Conservation (phyloP, 2,113 vertebrate genomes). For the Pteronura brasiliensis region DNA sequence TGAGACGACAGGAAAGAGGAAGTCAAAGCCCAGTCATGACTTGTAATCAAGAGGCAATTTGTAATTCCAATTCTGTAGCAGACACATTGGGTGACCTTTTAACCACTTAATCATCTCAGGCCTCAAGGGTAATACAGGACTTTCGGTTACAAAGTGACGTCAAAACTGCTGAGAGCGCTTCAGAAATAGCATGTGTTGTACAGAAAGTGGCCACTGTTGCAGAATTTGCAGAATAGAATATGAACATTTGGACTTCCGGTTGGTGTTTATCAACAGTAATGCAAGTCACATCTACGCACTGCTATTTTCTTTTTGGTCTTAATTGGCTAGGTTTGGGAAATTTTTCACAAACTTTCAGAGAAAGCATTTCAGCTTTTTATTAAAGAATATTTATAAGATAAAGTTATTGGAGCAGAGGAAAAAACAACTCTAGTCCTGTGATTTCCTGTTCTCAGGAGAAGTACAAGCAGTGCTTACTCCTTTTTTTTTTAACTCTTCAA, state of each 20-base stretch:
- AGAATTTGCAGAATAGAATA: slow-evolving; percentile 6
- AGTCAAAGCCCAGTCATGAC: not conserved
- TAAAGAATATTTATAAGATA: not conserved
- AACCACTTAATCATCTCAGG: slow-evolving; percentile 10
- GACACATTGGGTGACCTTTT: slow-evolving; percentile 1
- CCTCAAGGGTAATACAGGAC: not conserved
- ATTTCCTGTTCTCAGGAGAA: slow-evolving; percentile 15
- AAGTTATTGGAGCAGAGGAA: slow-evolving; percentile 8
- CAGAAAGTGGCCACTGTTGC: not conserved
- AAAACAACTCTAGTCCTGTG: not conserved
- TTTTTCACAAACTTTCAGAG: not conserved
- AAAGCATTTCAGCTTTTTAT: not conserved
- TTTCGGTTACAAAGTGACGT: slow-evolving; percentile 6
- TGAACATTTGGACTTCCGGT: not conserved
- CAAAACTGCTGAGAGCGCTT: not conserved
- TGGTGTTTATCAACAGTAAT: not conserved
- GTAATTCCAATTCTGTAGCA: slow-evolving; percentile 29
- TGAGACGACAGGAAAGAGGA: slow-evolving; percentile 7
- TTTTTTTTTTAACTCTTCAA: slow-evolving; percentile 42
- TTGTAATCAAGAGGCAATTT: not conserved
- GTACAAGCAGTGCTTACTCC: slow-evolving; percentile 78
- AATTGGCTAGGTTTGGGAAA: not conserved
- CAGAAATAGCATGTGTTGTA: not conserved
- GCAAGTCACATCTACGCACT: not conserved
- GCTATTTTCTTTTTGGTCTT: slow-evolving; percentile 35